phyloP scores from a whole-genome alignment of 2,888 invertebrate species.

The Cephus pulcher region DNA sequence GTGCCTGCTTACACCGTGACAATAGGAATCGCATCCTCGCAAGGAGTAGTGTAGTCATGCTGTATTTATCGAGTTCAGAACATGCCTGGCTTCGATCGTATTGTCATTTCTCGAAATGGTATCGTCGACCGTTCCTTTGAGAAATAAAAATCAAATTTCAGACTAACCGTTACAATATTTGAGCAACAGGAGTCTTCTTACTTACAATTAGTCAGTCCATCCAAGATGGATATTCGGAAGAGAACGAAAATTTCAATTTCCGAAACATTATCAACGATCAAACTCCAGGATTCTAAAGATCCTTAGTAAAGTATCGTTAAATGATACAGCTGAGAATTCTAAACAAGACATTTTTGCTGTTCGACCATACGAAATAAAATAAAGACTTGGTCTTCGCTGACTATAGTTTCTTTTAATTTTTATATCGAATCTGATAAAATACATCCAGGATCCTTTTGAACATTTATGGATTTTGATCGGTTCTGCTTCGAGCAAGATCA shows the following conservation, averaged over 20 bases:
- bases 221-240: too few species aligned
- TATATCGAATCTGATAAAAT: background rate
- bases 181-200: too few species aligned
- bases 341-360: background rate
- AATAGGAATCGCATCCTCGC: conserved; percentile 32
- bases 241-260: background rate
- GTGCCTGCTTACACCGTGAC: conserved; percentile 37
- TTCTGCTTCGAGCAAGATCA: background rate
- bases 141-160: background rate
- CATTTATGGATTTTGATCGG: background rate
- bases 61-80: background rate
- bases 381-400: background rate
- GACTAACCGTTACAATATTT: background rate
- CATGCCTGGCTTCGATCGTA: background rate
- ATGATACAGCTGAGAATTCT: background rate
- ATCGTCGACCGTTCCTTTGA: background rate
- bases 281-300: background rate
- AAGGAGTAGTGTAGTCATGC: conserved; percentile 21
- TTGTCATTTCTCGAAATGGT: background rate
- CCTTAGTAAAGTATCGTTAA: background rate
- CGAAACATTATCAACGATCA: background rate
- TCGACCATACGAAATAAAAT: background rate
- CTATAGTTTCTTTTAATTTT: background rate
- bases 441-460: background rate
- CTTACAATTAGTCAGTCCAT: too few species aligned